Evolutionary conservation across 2,888 invertebrate genomes (phyloP).

Genomic region (Margaritifera margaritifera): DNA sequence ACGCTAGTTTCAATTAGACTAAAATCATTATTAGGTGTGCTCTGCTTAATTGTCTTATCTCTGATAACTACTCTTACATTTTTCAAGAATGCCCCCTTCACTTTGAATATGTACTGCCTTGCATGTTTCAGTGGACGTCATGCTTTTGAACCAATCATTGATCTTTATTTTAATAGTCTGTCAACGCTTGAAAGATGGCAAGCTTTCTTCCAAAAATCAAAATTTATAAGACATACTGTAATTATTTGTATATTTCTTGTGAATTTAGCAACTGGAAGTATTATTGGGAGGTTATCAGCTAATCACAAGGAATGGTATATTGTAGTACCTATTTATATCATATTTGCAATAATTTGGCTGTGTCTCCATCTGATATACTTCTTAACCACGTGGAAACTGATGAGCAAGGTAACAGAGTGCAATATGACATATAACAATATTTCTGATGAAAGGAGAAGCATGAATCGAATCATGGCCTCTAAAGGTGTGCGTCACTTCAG

Average conservation of each 20-base stretch:
- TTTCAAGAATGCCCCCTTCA: slow-evolving; percentile 54
- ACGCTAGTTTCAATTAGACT: slow-evolving; percentile 64
- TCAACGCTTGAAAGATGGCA: slow-evolving; percentile 69
- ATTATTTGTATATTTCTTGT: slow-evolving; percentile 52
- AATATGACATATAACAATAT: slow-evolving; percentile 48
- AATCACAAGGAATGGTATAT: slow-evolving; percentile 72
- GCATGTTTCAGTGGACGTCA: slow-evolving; percentile 64
- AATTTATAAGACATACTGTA: slow-evolving; percentile 47
- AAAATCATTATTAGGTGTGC: slow-evolving; percentile 62
- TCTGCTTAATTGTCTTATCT: slow-evolving; percentile 50
- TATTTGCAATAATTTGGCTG: slow-evolving; percentile 64
- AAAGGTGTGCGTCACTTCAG: slow-evolving; percentile 71
- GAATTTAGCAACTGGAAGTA: slow-evolving; percentile 50
- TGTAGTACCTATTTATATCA: slow-evolving; percentile 69
- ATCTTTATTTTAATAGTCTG: slow-evolving; percentile 64
- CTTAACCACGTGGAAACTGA: slow-evolving; percentile 67
- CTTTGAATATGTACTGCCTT: slow-evolving; percentile 63
- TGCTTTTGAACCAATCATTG: slow-evolving; percentile 60
- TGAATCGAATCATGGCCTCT: slow-evolving; percentile 68
- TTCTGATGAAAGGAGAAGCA: slow-evolving; percentile 52
- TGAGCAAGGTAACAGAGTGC: slow-evolving; percentile 68
- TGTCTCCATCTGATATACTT: slow-evolving; percentile 66
- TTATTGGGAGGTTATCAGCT: slow-evolving; percentile 58
- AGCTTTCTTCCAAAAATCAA: slow-evolving; percentile 52
- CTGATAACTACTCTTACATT: slow-evolving; percentile 46